Base-by-base conservation (phyloP, 2,797 vertebrate genomes). In the Oophaga sylvatica region DNA sequence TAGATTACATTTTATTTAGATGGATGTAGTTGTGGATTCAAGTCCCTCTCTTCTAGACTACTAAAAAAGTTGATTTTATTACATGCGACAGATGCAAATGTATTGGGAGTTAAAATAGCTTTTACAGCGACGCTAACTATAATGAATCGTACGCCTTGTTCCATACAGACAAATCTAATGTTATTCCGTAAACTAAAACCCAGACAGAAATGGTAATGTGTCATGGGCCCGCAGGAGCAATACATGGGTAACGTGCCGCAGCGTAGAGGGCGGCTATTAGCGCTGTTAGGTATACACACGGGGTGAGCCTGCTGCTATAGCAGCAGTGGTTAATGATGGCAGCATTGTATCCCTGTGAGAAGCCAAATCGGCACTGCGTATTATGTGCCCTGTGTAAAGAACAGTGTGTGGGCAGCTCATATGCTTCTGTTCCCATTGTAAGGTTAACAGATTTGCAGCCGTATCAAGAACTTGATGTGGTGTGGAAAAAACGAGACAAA, bases 401-500 rank as follows among this genome's bases (percentile, higher is more conserved):
- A 80, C 57, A 87, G 86, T 84, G 77, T 81, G 77, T 81, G 82
- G 83, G 87, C 82, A 80, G 87, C 76, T 62, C 71, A 65, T 84
- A 82, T 75, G 87, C 83, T 63, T 84, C 68, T 85, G 60, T 68
- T 81, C 68, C 56, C 78, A 84, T 85, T 88, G 87, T 85, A 75
- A 65, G 70, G 31, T 81, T 88, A 85, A 85, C 78, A 76, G 87
- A 65, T 88, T 81, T 88, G 83, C 56, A 70, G 87, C 83, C 60
- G n/a, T 81, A 81, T 81, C 68, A 81, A 76, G 57, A 19, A 57
- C 87, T 88, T 85, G 67, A 88, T 80, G 81, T 73, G 65, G 76
- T 59, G 80, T 87, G 81, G 75, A 48, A 83, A 80, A 88, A 76
- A 53, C 29, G 17, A 85, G 81, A 79, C 80, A 87, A 65, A 84